Percentiles rank a stretch among this genome's conserved stretches.
phyloP scores from a whole-genome alignment of 2,113 vertebrate genomes.

The Chaetops frenatus region DNA sequence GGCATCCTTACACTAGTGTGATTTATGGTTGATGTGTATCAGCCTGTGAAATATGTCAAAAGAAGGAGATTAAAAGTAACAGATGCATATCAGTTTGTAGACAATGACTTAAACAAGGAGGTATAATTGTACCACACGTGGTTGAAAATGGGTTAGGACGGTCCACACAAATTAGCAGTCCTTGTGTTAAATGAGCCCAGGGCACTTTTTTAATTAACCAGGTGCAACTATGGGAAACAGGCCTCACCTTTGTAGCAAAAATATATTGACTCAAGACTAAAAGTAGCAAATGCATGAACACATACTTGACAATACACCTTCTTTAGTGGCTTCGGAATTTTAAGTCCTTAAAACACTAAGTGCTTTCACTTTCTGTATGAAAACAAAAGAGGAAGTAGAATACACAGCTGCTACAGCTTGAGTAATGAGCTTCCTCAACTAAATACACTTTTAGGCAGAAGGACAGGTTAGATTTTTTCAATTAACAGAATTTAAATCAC shows the following conservation, averaged over 20 bases:
- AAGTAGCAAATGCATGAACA: background rate
- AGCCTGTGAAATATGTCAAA: background rate
- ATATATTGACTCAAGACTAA: background rate
- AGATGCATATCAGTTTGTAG: background rate
- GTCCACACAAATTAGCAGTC: background rate
- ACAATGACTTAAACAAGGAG: background rate
- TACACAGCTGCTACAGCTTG: background rate
- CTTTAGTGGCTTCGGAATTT: background rate
- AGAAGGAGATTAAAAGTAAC: background rate
- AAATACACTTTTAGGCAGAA: background rate
- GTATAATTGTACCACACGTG: background rate
- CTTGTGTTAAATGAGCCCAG: background rate
- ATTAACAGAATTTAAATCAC: background rate
- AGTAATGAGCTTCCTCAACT: background rate
- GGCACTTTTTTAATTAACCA: background rate
- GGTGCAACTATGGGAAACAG: background rate
- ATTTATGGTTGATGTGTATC: background rate
- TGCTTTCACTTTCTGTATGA: constrained; percentile 26
- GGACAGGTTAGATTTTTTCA: background rate
- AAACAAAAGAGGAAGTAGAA: background rate
- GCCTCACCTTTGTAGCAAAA: background rate
- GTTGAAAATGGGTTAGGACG: background rate
- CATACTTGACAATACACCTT: background rate
- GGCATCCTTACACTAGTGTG: background rate
- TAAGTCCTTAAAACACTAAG: background rate